These are phyloP conservation scores for Isurus oxyrinchus DNA, from an alignment of 2,113 vertebrate genomes.

Conservation along the genomic window DNA sequence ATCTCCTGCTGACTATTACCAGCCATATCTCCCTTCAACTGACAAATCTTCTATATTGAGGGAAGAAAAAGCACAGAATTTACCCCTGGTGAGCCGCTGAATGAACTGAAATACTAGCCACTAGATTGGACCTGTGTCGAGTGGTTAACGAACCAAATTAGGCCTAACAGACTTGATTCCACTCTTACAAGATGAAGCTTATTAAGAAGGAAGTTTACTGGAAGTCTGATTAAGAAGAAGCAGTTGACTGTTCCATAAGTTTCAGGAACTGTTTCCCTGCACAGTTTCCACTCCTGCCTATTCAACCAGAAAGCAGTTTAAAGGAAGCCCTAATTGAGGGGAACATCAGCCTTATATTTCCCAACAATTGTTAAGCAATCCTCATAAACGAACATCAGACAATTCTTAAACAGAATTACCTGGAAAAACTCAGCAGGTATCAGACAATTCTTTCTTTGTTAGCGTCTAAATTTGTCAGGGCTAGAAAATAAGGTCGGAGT, in stretches of 20 bases:
- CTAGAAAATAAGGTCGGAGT: no score
- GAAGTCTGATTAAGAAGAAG: not conserved
- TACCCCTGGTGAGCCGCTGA: not conserved
- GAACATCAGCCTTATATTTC: not conserved
- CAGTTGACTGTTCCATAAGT: not conserved
- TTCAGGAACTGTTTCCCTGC: not conserved
- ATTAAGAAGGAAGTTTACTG: not conserved
- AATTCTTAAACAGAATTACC: no score
- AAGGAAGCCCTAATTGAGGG: not conserved
- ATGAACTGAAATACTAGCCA: not conserved
- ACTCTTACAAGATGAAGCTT: not conserved
- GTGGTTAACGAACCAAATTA: not conserved
- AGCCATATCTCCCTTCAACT: not conserved
- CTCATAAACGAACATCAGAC: not conserved
- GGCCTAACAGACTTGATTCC: not conserved
- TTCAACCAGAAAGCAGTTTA: not conserved
- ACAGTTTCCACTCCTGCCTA: not conserved
- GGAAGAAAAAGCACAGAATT: not conserved
- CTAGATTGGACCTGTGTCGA: not conserved
- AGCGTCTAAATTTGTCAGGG: not conserved
- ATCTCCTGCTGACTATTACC: not conserved
- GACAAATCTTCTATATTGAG: not conserved
- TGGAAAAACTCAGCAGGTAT: no score
- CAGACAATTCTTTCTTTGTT: not conserved
- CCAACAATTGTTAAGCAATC: not conserved